phyloP scores from a whole-genome alignment of 1,140 invertebrate species.

The Cotesia typhae region DNA sequence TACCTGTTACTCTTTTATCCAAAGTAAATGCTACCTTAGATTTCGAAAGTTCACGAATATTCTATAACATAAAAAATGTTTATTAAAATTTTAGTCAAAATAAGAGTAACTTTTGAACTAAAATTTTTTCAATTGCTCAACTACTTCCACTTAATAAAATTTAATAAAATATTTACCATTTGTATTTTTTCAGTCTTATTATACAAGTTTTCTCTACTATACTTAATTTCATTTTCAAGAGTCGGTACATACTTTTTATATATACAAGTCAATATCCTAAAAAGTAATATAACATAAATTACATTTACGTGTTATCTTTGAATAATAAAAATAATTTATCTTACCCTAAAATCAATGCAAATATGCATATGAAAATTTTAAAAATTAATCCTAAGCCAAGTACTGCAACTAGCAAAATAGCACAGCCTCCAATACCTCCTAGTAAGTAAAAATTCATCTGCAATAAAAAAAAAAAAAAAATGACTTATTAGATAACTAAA shows the following conservation, averaged over 20 bases:
- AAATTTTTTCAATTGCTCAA: no score
- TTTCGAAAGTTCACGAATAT: constrained; percentile 52
- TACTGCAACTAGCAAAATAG: constrained; percentile 54
- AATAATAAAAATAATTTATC: constrained; percentile 16
- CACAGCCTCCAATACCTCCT: constrained; percentile 57
- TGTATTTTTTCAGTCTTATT: constrained; percentile 63
- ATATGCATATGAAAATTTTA: constrained; percentile 52
- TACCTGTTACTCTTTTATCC: constrained; percentile 72
- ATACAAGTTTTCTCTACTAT: constrained; percentile 60
- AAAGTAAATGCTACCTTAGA: constrained; percentile 60
- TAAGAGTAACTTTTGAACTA: background rate
- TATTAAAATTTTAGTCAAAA: background rate
- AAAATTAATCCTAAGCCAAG: constrained; percentile 57
- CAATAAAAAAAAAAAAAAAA: constrained; percentile 44
- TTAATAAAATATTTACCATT: constrained; percentile 49
- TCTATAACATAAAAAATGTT: constrained; percentile 44
- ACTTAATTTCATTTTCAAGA: constrained; percentile 56
- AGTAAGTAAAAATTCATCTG: constrained; percentile 62
- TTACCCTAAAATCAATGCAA: constrained; percentile 60
- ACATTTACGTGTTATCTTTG: constrained; percentile 12
- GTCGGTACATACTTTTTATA: constrained; percentile 58
- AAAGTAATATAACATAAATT: constrained; percentile 33
- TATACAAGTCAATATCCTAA: constrained; percentile 58
- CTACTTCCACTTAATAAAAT: constrained; percentile 23
- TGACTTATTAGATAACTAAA: constrained; percentile 24